Evolutionary conservation across 2,888 invertebrate genomes (phyloP).

Genomic region (Xiphydria camelus): DNA sequence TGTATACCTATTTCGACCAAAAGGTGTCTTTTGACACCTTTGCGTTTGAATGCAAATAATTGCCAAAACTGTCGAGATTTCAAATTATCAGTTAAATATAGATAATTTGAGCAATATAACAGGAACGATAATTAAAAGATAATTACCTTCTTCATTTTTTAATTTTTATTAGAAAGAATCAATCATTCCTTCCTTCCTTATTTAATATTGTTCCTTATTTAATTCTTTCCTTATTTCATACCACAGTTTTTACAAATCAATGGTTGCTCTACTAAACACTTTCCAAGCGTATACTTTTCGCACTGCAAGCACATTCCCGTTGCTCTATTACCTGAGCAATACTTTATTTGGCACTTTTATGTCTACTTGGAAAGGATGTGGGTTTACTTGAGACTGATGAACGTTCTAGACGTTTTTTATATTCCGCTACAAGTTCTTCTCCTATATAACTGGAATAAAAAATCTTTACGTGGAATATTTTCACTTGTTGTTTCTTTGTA

Average conservation of each 20-base stretch:
- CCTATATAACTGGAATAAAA: slow-evolving; percentile 6
- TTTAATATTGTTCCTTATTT: slow-evolving; percentile 3
- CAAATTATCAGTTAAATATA: no score
- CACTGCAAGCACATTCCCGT: slow-evolving; percentile 5
- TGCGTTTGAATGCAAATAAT: no score
- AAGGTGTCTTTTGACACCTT: no score
- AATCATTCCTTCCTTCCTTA: no score
- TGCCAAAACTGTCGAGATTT: no score
- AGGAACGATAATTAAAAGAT: no score
- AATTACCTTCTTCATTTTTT: no score
- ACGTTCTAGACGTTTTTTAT: slow-evolving; percentile 9
- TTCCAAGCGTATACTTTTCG: slow-evolving; percentile 7
- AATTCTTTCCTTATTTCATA: slow-evolving; percentile 11
- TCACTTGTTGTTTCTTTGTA: slow-evolving; percentile 9
- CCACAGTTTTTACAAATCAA: slow-evolving; percentile 9
- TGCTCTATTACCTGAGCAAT: slow-evolving; percentile 10
- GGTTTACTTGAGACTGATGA: slow-evolving; percentile 8
- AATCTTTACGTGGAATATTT: slow-evolving; percentile 10
- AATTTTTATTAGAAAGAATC: slow-evolving; percentile 4
- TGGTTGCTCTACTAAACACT: slow-evolving; percentile 9
- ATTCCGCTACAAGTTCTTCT: slow-evolving; percentile 5
- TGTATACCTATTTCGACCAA: no score
- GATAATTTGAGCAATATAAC: no score
- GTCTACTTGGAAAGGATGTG: slow-evolving; percentile 6
- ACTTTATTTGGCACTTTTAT: slow-evolving; percentile 10